phyloP scores from a whole-genome alignment of 2,113 vertebrate species.

The Plecturocebus donacophilus region DNA sequence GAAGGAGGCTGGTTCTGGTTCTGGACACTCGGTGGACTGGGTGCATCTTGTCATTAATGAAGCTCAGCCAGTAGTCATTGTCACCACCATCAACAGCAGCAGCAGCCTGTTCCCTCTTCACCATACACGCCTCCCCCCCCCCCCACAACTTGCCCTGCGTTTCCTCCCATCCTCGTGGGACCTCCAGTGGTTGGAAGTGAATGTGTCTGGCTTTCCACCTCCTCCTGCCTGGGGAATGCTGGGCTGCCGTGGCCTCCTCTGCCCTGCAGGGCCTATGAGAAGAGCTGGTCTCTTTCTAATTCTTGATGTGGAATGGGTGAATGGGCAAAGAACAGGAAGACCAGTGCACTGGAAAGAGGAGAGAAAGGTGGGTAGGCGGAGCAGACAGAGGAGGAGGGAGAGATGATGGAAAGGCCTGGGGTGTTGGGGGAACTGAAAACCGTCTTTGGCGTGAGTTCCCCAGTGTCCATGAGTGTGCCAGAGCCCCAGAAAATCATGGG shows the following conservation, averaged over 20 bases:
- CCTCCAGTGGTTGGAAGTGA: too few species aligned
- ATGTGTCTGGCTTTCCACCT: fast-evolving
- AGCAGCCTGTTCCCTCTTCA: too few species aligned
- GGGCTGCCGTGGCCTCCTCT: neutral
- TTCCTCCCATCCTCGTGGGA: fast-evolving
- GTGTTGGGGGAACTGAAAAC: fast-evolving
- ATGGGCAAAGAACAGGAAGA: neutral
- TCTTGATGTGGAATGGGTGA: neutral
- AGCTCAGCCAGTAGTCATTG: fast-evolving
- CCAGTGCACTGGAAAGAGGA: neutral
- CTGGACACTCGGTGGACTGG: fast-evolving
- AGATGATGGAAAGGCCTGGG: neutral
- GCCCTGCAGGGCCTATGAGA: neutral
- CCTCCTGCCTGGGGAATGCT: neutral
- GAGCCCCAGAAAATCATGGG: neutral
- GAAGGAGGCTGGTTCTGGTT: neutral
- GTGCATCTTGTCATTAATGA: fast-evolving
- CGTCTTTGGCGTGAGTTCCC: neutral
- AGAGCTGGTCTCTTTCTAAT: neutral
- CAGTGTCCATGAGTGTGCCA: neutral
- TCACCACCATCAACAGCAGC: neutral
- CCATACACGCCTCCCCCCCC: fast-evolving
- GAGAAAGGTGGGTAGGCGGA: too few species aligned
- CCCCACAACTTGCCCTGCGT: fast-evolving
- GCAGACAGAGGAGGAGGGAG: too few species aligned